Evolutionary conservation across 2,113 vertebrate species (phyloP).

Genomic region (Salvelinus alpinus): DNA sequence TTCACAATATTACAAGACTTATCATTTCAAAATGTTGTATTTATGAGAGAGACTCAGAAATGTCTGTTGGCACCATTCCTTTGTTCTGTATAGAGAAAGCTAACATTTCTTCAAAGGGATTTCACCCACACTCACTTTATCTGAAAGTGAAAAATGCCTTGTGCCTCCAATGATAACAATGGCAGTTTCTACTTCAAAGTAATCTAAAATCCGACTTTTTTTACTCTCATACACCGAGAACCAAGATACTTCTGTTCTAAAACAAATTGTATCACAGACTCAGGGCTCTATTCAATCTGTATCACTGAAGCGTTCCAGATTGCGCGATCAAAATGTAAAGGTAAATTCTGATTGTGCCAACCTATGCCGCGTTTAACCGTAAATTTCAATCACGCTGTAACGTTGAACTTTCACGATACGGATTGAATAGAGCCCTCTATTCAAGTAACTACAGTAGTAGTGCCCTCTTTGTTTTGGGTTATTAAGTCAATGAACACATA

Average conservation of each 20-base stretch:
- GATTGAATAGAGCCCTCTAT: too few relatives aligned
- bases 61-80: neutral
- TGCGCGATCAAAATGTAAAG: too few relatives aligned
- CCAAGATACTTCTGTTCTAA: neutral
- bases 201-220: neutral
- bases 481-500: too few relatives aligned
- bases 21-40: neutral
- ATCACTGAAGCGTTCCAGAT: too few relatives aligned
- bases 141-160: neutral
- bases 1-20: neutral
- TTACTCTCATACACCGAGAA: neutral
- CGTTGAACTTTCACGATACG: too few relatives aligned
- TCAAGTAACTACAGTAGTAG: too few relatives aligned
- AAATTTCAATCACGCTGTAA: too few relatives aligned
- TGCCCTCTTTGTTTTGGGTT: too few relatives aligned
- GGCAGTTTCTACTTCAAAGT: constrained; percentile 11
- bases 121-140: constrained; percentile 6
- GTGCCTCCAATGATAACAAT: neutral
- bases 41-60: neutral
- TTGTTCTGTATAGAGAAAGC: constrained; percentile 7
- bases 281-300: too few relatives aligned
- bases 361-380: too few relatives aligned
- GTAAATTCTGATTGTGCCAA: too few relatives aligned
- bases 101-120: constrained; percentile 2
- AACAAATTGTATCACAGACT: neutral